Conservation (phyloP, 2,113 vertebrate genomes). For the Platichthys flesus region DNA sequence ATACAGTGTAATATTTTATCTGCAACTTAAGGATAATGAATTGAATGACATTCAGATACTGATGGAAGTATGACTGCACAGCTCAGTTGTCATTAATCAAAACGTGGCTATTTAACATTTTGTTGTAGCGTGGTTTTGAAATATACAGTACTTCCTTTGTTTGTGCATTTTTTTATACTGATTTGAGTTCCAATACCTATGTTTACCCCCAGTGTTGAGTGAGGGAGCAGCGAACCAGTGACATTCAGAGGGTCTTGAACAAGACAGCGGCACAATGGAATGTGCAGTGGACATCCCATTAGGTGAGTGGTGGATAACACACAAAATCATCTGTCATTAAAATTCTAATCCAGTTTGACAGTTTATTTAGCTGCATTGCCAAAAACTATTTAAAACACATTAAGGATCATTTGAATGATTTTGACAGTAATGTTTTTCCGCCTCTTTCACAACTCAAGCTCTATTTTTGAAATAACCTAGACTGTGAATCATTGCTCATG, state of each 20-base stretch:
- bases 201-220: conserved; percentile 36
- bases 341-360: background rate
- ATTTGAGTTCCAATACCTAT: background rate
- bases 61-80: background rate
- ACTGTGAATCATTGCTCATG: background rate
- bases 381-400: no score
- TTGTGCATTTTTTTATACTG: background rate
- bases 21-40: no score
- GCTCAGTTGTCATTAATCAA: background rate
- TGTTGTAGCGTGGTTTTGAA: background rate
- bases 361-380: background rate
- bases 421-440: no score
- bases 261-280: conserved; percentile 67
- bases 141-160: background rate
- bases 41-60: background rate
- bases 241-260: conserved; percentile 22
- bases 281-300: conserved; percentile 72
- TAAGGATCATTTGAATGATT: no score
- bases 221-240: conserved; percentile 25
- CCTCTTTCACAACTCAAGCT: no score
- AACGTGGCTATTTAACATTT: background rate
- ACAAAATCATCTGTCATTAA: background rate
- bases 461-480: background rate
- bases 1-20: no score
- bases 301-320: conserved; percentile 57